Conservation (phyloP, 2,888 invertebrate genomes). For the Agapostemon virescens region DNA sequence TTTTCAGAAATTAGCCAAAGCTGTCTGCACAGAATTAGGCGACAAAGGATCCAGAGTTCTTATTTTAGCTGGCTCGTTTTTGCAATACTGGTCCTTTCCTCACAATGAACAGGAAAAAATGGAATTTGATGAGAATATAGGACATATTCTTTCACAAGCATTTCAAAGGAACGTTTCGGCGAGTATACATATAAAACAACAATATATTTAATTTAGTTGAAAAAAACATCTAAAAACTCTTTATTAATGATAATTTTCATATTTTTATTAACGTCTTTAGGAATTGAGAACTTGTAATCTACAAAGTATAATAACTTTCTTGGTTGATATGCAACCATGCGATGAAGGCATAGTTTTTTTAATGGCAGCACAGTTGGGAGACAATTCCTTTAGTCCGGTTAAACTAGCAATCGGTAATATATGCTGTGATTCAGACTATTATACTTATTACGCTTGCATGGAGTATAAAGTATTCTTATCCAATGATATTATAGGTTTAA, state of each 20-base stretch:
- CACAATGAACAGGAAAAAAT: constrained; percentile 86
- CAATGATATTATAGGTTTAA: constrained; percentile 72
- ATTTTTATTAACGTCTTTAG: constrained; percentile 52
- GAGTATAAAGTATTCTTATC: neutral
- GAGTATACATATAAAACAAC: constrained; percentile 72
- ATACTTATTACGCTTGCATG: constrained; percentile 53
- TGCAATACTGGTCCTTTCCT: constrained; percentile 91
- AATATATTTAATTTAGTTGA: neutral
- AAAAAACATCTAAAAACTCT: neutral
- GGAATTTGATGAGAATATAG: constrained; percentile 88
- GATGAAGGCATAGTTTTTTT: constrained; percentile 86
- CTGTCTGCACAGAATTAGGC: constrained; percentile 79
- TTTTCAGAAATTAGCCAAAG: constrained; percentile 85
- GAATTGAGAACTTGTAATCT: constrained; percentile 82
- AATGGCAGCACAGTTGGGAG: constrained; percentile 83
- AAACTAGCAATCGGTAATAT: constrained; percentile 87
- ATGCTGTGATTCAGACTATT: neutral
- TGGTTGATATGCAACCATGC: constrained; percentile 89
- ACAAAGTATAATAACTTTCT: constrained; percentile 86
- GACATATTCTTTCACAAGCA: constrained; percentile 87
- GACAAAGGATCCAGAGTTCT: constrained; percentile 84
- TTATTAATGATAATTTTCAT: neutral
- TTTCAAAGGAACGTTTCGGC: constrained; percentile 87
- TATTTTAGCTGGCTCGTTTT: constrained; percentile 88
- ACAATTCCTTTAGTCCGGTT: constrained; percentile 85